Base-by-base conservation (phyloP, 2,113 vertebrate species). In the Callionymus lyra region DNA sequence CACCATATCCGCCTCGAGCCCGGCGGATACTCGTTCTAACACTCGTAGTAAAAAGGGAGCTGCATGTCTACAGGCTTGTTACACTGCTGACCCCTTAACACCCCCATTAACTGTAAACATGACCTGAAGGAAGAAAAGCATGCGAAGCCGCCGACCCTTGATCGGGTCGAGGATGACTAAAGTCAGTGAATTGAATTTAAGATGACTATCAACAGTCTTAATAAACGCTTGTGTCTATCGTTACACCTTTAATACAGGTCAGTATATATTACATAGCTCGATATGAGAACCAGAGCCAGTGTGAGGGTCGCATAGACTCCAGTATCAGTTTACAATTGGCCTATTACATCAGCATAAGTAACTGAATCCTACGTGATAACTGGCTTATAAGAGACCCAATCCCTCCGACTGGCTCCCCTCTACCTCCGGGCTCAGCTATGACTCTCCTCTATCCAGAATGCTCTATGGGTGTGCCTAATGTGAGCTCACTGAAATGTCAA, bases 391-490 rank as follows among this genome's bases (percentile, higher is more conserved):
- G 76, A 63, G 68, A 69, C 65, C 64, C 81, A 82, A 80, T 80
- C 74, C 74, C 65, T 73, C 71, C 52, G 55, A 59, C 74, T 63
- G 71, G 47, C 74, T 67, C 58, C 49, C 48, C 53, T 58, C 50
- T 67, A 72, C 62, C 69, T 77, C 73, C 44, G 41, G 76, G 76
- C 74, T 37, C 13, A 38, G 59, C 63, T 47, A 62, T 72, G 77
- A 72, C 73, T 80, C 53, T 44, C 72, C 52, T 60, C 62, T 56
- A 59, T 73, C 72, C 60, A 11, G 54, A 71, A 50, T 64, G 78
- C 69, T 77, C 74, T 65, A 62, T 81, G 77, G 77, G 81, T 80
- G 79, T 80, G 81, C 73, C 74, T 82, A 79, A 83, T 77, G 81
- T 56, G 57, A 70, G 65, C 73, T 56, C 51, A 48, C 58, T 62